Evolutionary conservation across 1,140 invertebrate genomes (phyloP).

Genomic region (Phenacoccus solenopsis): DNA sequence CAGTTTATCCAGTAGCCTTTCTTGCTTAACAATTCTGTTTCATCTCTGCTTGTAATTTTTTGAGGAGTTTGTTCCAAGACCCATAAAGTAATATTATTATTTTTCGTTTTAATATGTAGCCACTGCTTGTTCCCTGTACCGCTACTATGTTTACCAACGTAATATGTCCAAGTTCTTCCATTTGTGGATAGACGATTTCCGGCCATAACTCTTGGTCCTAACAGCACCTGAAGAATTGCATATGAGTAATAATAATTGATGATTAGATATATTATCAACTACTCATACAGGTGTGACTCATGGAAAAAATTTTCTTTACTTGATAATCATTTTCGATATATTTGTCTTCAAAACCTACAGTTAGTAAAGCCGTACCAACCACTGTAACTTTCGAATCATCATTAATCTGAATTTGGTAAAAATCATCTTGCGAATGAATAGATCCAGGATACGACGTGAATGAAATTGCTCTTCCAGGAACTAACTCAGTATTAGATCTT

Average conservation of each 20-base stretch:
- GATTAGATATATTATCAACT: not conserved
- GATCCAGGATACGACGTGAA: constrained; percentile 84
- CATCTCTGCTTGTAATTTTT: constrained; percentile 47
- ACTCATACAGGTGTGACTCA: not conserved
- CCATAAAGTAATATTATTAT: constrained; percentile 39
- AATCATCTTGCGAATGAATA: constrained; percentile 77
- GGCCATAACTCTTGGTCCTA: constrained; percentile 68
- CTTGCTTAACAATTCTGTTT: constrained; percentile 49
- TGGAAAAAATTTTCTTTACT: too few species aligned
- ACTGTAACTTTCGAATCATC: constrained; percentile 8
- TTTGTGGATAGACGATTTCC: constrained; percentile 67
- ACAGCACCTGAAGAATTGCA: constrained; percentile 40
- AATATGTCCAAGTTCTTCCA: constrained; percentile 55
- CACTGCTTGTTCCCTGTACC: constrained; percentile 83
- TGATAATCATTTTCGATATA: constrained; percentile 35
- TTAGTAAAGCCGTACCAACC: constrained; percentile 11
- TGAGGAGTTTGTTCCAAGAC: constrained; percentile 75
- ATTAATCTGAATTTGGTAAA: constrained; percentile 46
- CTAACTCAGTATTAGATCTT: constrained; percentile 32
- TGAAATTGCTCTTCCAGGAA: constrained; percentile 46
- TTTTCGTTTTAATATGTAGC: constrained; percentile 60
- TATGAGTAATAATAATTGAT: too few species aligned
- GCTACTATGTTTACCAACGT: constrained; percentile 52
- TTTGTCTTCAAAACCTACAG: constrained; percentile 15
- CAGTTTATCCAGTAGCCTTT: constrained; percentile 64